phyloP scores from a whole-genome alignment of 2,797 vertebrate genomes.

The Anolis apletophallus region DNA sequence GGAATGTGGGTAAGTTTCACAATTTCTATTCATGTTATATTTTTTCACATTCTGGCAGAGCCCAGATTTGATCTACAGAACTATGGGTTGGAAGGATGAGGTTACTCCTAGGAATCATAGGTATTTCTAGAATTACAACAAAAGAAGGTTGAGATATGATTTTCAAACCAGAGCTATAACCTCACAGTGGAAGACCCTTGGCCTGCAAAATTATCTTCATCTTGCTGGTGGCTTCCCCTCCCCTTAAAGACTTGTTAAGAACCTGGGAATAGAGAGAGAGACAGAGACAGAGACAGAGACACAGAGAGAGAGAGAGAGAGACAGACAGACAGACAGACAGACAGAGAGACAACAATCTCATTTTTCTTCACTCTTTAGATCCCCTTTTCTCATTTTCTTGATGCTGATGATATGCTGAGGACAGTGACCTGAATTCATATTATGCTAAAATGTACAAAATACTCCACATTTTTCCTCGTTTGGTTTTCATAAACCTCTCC shows the following conservation, averaged over 20 bases:
- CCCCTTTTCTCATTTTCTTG: neutral
- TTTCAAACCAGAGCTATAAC: slow-evolving; percentile 4
- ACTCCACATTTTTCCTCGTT: neutral
- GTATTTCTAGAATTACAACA: neutral
- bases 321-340: too few relatives aligned
- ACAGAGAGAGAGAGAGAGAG: neutral
- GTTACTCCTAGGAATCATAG: neutral
- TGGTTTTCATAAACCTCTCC: neutral
- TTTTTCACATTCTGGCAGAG: neutral
- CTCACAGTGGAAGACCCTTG: neutral
- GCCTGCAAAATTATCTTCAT: neutral
- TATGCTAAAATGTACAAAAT: neutral
- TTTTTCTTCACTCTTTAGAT: neutral
- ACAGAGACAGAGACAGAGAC: too few relatives aligned
- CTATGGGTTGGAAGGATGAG: too few relatives aligned
- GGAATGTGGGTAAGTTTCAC: slow-evolving; percentile 25
- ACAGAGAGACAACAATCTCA: neutral
- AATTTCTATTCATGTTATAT: neutral
- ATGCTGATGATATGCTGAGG: neutral
- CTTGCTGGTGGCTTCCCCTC: neutral
- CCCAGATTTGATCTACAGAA: neutral
- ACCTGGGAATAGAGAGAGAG: neutral
- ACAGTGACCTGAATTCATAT: neutral
- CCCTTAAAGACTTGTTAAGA: neutral
- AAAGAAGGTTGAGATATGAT: slow-evolving; percentile 11